These are phyloP conservation scores for Malurus melanocephalus DNA, from an alignment of 2,113 vertebrate genomes.

Conservation along the genomic window DNA sequence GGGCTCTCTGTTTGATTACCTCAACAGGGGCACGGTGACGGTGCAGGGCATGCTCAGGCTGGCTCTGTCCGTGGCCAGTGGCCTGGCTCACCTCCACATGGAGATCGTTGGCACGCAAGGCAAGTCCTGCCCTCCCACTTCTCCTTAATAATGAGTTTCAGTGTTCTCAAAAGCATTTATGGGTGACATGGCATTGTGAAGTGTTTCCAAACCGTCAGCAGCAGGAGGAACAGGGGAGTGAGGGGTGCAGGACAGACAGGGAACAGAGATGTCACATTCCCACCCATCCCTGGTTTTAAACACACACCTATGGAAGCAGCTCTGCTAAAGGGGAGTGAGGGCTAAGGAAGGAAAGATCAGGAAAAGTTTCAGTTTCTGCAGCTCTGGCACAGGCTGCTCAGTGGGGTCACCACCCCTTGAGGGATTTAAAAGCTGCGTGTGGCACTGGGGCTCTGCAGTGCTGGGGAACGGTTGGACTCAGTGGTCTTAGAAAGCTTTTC, in stretches of 20 bases:
- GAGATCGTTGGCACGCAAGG: conserved; percentile 97
- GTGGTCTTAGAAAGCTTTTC: too few relatives aligned
- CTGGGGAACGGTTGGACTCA: too few relatives aligned
- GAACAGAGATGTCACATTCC: rapidly evolving
- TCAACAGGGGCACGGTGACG: conserved; percentile 88
- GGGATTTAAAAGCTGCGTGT: not conserved
- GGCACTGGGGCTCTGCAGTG: not conserved
- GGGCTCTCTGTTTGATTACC: conserved; percentile 93
- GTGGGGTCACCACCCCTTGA: not conserved
- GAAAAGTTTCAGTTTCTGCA: not conserved
- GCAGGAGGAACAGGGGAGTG: rapidly evolving
- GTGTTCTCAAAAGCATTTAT: rapidly evolving
- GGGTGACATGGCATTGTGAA: rapidly evolving
- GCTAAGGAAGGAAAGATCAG: not conserved
- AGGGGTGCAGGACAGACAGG: rapidly evolving
- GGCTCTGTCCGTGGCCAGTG: conserved; percentile 87
- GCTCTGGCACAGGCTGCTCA: not conserved
- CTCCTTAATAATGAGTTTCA: not conserved
- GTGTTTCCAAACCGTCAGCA: rapidly evolving
- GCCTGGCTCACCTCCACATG: conserved; percentile 96
- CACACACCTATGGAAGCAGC: not conserved
- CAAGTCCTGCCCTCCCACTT: conserved; percentile 16
- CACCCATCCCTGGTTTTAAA: rapidly evolving
- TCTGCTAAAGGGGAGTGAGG: rapidly evolving
- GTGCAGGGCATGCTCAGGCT: conserved; percentile 83